Evolutionary conservation across 2,797 vertebrate genomes (phyloP).

Genomic region (Nyctalus aviator): DNA sequence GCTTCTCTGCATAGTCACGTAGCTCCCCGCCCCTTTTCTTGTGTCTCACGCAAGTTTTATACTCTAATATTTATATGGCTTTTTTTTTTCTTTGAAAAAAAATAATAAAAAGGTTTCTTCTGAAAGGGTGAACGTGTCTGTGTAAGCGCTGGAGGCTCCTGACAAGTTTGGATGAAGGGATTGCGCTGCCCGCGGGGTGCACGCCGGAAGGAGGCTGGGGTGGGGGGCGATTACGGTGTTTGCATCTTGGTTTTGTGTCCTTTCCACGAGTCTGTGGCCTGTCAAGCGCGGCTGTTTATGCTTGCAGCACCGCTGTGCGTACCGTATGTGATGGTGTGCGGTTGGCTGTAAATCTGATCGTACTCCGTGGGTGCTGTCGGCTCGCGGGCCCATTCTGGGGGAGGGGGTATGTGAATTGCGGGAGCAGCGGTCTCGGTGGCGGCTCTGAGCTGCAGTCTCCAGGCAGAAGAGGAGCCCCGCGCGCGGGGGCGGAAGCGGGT

Average conservation of each 20-base stretch:
- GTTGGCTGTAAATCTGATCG: neutral
- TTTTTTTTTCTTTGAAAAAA: constrained; percentile 95
- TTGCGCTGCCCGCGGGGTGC: neutral
- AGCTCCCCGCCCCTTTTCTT: constrained; percentile 79
- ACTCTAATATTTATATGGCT: constrained; percentile 99
- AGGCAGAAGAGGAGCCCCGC: constrained; percentile 64
- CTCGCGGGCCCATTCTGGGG: neutral
- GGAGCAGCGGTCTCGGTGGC: neutral
- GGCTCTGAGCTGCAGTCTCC: constrained; percentile 30
- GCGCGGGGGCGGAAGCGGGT: neutral
- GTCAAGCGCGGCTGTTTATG: neutral
- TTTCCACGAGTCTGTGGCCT: neutral
- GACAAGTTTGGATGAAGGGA: neutral
- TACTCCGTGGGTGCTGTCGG: neutral
- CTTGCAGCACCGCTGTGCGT: neutral
- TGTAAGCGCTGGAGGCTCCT: constrained; percentile 3
- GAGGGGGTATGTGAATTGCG: neutral
- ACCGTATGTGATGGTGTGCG: neutral
- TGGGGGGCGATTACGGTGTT: neutral
- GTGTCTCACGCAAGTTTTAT: constrained; percentile 99
- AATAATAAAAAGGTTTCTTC: constrained; percentile 95
- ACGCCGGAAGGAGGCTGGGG: neutral
- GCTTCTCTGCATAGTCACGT: constrained; percentile 92
- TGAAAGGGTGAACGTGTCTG: constrained; percentile 85
- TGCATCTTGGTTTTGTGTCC: neutral